Conservation (phyloP, 2,797 vertebrate species). For the Salmo trutta region DNA sequence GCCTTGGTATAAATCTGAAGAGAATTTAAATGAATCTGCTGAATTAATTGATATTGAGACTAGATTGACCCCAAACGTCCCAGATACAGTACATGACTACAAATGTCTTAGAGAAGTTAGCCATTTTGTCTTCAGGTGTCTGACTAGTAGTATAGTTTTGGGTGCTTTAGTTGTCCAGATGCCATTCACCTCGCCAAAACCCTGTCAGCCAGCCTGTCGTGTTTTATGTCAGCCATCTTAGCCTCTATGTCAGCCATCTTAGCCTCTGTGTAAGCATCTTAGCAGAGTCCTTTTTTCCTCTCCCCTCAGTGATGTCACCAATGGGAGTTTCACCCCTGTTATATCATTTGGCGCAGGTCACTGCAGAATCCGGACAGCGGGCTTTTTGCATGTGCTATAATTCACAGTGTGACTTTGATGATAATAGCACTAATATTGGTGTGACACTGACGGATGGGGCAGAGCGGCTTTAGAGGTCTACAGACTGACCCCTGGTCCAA, state of each 20-base stretch:
- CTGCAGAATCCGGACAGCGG: constrained; percentile 20
- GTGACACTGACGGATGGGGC: constrained; percentile 61
- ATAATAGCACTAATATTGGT: constrained; percentile 59
- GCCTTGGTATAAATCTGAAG: no score
- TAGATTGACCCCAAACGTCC: no score
- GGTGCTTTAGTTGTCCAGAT: neutral
- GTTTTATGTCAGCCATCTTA: constrained; percentile 36
- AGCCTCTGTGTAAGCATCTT: no score
- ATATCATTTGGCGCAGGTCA: constrained; percentile 36
- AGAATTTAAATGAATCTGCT: no score
- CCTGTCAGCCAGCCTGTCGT: constrained; percentile 22
- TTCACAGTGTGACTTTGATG: constrained; percentile 57
- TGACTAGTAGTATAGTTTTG: neutral
- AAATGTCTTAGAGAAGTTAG: neutral
- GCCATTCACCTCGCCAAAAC: neutral
- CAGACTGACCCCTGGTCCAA: constrained; percentile 1
- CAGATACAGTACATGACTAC: no score
- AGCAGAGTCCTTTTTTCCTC: constrained; percentile 38
- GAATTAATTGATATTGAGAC: no score
- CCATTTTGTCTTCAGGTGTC: neutral
- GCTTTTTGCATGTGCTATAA: constrained; percentile 52
- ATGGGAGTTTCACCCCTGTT: constrained; percentile 40
- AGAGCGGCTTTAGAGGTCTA: constrained; percentile 48
- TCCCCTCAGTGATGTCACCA: constrained; percentile 49
- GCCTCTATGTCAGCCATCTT: neutral